Conservation (phyloP, 2,888 invertebrate genomes). For the Dysmachus trigonus region DNA sequence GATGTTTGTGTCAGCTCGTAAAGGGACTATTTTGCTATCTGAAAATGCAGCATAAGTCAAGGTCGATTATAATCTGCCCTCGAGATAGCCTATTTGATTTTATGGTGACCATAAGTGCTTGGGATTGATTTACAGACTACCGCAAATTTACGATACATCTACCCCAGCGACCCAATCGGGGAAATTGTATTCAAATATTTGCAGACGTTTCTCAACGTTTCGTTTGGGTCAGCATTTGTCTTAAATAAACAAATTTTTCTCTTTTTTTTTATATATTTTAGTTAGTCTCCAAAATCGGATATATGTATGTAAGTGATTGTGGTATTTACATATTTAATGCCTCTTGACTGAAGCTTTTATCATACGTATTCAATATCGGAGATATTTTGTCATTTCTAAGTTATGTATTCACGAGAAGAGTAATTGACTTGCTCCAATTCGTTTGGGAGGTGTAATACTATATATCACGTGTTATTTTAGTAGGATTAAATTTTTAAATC, state of each 20-base stretch:
- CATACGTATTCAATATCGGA: not conserved
- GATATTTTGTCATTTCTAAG: not conserved
- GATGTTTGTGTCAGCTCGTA: conserved; percentile 25
- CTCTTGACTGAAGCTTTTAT: not conserved
- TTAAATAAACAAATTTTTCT: not conserved
- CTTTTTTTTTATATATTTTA: not conserved
- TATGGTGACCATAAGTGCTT: conserved; percentile 15
- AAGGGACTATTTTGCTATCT: conserved; percentile 17
- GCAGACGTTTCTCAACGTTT: not conserved
- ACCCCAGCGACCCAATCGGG: not conserved
- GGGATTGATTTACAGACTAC: conserved; percentile 11
- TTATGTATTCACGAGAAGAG: not conserved
- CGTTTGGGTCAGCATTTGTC: not conserved
- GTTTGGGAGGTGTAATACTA: not conserved
- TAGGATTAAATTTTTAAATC: not conserved
- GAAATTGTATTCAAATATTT: conserved; percentile 6
- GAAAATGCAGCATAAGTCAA: conserved; percentile 27
- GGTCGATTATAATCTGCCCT: conserved; percentile 16
- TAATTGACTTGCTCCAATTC: not conserved
- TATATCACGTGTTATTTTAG: not conserved
- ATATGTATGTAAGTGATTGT: not conserved
- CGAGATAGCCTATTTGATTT: conserved; percentile 8
- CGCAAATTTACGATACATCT: not conserved
- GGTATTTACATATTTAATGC: not conserved
- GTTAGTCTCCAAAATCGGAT: not conserved